These are phyloP conservation scores for Heteromormyrus szaboi DNA, from an alignment of 2,797 vertebrate species.

Conservation along the genomic window DNA sequence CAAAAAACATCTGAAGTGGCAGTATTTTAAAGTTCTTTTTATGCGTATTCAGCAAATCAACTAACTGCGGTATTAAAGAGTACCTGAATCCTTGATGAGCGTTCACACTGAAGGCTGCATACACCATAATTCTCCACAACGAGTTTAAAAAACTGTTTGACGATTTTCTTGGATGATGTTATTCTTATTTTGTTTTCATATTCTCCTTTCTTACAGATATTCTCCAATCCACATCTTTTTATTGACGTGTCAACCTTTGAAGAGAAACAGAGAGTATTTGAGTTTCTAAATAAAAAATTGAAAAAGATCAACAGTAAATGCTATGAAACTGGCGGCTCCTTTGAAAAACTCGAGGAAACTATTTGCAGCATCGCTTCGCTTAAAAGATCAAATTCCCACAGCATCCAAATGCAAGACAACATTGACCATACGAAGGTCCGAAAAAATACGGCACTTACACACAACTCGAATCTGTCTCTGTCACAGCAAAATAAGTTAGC, in stretches of 20 bases:
- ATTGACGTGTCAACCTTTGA: slow-evolving; percentile 18
- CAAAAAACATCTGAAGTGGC: not conserved
- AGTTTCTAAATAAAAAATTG: not conserved
- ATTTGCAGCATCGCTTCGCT: not conserved
- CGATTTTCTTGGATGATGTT: not conserved
- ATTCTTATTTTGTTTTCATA: not conserved
- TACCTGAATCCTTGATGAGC: not conserved
- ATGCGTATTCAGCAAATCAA: not conserved
- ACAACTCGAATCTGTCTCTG: not conserved
- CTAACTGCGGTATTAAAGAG: not conserved
- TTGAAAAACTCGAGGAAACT: slow-evolving; percentile 26
- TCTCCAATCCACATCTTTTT: slow-evolving; percentile 32
- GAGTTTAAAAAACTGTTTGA: not conserved
- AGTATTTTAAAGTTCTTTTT: not conserved
- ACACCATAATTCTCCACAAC: not conserved
- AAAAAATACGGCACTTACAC: slow-evolving; percentile 18
- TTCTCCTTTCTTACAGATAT: slow-evolving; percentile 34
- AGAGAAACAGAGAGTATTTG: not conserved
- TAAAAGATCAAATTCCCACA: not conserved
- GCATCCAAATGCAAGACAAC: not conserved
- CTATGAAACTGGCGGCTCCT: slow-evolving; percentile 36
- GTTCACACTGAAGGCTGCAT: not conserved
- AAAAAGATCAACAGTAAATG: not conserved
- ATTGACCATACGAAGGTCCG: not conserved
- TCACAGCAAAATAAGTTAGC: not conserved